Evolutionary conservation across 2,888 invertebrate genomes (phyloP), one percentile per base, ranked within the genome.

Genomic region (Sepiola atlantica): DNA sequence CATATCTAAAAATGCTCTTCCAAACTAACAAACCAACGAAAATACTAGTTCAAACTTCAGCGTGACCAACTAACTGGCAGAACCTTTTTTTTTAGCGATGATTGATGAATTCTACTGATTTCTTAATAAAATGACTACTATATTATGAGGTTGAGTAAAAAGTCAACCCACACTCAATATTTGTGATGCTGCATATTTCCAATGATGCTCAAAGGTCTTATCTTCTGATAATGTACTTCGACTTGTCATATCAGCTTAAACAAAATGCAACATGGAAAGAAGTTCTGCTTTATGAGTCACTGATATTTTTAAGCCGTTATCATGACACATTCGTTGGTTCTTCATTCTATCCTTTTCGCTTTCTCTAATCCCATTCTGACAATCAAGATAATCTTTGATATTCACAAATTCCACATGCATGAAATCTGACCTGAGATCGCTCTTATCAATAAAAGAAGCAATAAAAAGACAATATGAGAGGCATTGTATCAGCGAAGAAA

Each of bases 291-390:
- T 77, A 77, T 77, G 77, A 77, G 77, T 77, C 77, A 77, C 77
- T n/a, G n/a, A 77, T 77, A 77, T 77, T 77, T 77, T 77, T 4
- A 77, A 77, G 77, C 77, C 32, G 77, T 77, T 77, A 77, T 77
- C 77, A 77, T 24, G n/a, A 77, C 32, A 77, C n/a, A 77, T 77
- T 77, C 77, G 32, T 77, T 77, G 16, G 77, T n/a, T 77, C 45
- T 77, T 32, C 12, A 18, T 16, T 77, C n/a, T 14, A n/a, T 77
- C n/a, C 21, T 77, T 77, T 77, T 77, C 45, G 45, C 45, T n/a
- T 77, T 77, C n/a, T 77, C n/a, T 77, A 24, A 77, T 77, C n/a
- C n/a, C n/a, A 77, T 77, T 77, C 77, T 77, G 77, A n/a, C 77
- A 77, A 77, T 28, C 77, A n/a, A 16, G 32, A 77, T 77, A n/a